Percentiles rank a stretch among this genome's conserved stretches.
phyloP scores from a whole-genome alignment of 1,140 invertebrate genomes.

The Drosophila kohkoa region DNA sequence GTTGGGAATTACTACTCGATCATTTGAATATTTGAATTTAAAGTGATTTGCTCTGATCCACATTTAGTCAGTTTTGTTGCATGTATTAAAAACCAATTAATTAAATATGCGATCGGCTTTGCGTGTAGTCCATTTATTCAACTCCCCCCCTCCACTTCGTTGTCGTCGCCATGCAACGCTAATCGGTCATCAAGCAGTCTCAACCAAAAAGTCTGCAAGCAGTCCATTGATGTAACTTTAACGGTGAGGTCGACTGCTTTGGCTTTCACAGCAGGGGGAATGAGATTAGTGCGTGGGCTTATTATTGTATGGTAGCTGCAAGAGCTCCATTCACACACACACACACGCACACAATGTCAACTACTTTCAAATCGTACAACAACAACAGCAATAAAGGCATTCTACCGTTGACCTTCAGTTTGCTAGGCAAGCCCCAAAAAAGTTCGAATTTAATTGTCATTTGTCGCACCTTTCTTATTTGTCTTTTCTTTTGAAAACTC shows the following conservation, averaged over 20 bases:
- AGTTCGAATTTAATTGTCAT: not conserved
- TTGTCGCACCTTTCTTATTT: conserved; percentile 35
- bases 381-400: conserved; percentile 26
- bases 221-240: conserved; percentile 42
- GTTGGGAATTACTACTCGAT: conserved; percentile 6
- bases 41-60: conserved; percentile 50
- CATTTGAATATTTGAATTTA: conserved; percentile 63
- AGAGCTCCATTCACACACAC: conserved; percentile 17
- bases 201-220: not conserved
- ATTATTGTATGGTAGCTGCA: conserved; percentile 25
- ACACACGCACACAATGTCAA: conserved; percentile 65
- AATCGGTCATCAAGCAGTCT: not conserved
- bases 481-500: conserved; percentile 25
- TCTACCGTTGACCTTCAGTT: conserved; percentile 54
- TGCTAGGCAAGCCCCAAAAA: conserved; percentile 20
- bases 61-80: conserved; percentile 55
- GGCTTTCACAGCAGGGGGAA: conserved; percentile 13
- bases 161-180: not conserved
- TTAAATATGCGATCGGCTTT: conserved; percentile 41
- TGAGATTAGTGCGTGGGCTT: conserved; percentile 47
- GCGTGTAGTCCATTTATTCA: conserved; percentile 6
- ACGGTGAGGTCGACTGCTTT: conserved; percentile 26
- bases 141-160: not conserved
- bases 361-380: conserved; percentile 57
- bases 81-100: conserved; percentile 59